phyloP scores from a whole-genome alignment of 2,888 invertebrate genomes.

The Caenorhabditis afra region DNA sequence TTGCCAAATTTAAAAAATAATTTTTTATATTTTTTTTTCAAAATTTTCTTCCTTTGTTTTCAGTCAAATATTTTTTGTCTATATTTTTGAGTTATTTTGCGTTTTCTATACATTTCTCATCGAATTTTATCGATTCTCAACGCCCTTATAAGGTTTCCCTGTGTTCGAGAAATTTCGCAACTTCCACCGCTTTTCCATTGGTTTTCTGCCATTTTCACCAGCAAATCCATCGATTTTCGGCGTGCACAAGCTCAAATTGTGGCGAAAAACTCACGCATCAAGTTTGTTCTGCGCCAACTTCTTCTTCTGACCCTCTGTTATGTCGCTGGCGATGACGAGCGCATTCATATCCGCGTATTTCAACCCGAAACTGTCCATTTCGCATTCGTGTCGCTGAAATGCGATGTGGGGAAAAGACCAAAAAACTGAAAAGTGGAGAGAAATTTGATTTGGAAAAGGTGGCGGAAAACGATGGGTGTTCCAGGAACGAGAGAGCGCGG shows the following conservation, averaged over 20 bases:
- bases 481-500: not conserved
- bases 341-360: slow-evolving; percentile 31
- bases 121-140: too few species aligned
- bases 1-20: slow-evolving; percentile 5
- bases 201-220: not conserved
- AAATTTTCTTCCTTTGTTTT: not conserved
- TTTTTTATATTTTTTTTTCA: not conserved
- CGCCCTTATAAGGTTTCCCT: too few species aligned
- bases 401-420: too few species aligned
- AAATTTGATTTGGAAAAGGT: too few species aligned
- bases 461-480: not conserved
- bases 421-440: too few species aligned
- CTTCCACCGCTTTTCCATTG: not conserved
- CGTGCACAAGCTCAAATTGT: too few species aligned
- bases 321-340: slow-evolving; percentile 4
- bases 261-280: slow-evolving; percentile 32
- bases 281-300: slow-evolving; percentile 13
- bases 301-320: slow-evolving; percentile 26
- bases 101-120: not conserved
- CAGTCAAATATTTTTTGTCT: too few species aligned
- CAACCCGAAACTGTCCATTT: slow-evolving; percentile 51
- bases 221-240: slow-evolving; percentile 6
- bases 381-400: slow-evolving; percentile 27
- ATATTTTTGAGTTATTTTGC: not conserved
- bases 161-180: too few species aligned